A percentile compares a stretch with the other conserved stretches of the same genome.
phyloP scores from a whole-genome alignment of 1,140 invertebrate species.

The Agrypnia vestita region DNA sequence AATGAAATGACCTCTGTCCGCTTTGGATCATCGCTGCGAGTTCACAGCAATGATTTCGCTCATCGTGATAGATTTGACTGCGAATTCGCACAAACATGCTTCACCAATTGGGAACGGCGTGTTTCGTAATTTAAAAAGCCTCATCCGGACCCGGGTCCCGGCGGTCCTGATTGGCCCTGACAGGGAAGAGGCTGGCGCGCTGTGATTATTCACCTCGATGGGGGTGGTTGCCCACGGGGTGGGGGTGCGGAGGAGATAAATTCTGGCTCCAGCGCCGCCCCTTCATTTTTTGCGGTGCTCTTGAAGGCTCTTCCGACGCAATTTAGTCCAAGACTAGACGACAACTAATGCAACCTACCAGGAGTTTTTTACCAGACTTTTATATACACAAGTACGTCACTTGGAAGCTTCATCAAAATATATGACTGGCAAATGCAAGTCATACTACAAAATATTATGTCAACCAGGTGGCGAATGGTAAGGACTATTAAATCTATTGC shows the following conservation, averaged over 20 bases:
- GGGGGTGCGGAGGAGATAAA: not conserved
- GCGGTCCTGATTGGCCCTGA: not conserved
- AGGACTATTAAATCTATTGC: no score
- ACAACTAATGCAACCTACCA: not conserved
- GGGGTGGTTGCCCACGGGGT: not conserved
- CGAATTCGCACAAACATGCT: no score
- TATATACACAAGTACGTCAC: not conserved
- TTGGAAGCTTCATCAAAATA: not conserved
- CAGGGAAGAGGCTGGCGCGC: conserved; percentile 6
- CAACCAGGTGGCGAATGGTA: no score
- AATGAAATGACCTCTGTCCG: no score
- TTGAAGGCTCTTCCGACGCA: not conserved
- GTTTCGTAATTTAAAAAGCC: no score
- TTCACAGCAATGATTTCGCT: no score
- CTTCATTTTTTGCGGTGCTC: conserved; percentile 18
- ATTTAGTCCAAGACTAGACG: not conserved
- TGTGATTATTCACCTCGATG: conserved; percentile 17
- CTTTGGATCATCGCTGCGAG: no score
- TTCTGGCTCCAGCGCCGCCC: conserved; percentile 22
- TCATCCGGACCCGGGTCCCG: not conserved
- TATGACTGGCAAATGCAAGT: no score
- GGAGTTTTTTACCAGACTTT: not conserved
- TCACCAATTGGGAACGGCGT: no score
- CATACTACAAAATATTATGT: no score
- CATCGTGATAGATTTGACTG: no score